Evolutionary conservation across 1,140 invertebrate genomes (phyloP).

Genomic region (Temnothorax longispinosus): DNA sequence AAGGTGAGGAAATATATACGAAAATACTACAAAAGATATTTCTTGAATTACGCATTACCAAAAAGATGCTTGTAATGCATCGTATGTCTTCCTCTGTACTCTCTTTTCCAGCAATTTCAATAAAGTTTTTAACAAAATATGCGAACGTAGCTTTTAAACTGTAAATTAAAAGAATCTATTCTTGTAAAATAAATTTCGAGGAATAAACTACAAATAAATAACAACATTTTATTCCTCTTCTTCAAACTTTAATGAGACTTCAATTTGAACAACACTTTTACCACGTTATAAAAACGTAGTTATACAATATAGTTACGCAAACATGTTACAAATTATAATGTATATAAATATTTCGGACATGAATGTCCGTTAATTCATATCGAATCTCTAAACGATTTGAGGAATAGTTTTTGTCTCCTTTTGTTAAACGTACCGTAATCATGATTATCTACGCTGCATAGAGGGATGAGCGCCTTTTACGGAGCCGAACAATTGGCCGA

Average conservation of each 20-base stretch:
- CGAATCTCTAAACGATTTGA: background rate
- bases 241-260: background rate
- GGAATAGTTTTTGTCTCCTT: background rate
- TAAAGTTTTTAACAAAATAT: background rate
- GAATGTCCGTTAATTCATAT: background rate
- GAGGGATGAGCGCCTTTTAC: background rate
- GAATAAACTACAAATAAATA: constrained; percentile 9
- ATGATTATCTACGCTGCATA: constrained; percentile 49
- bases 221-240: background rate
- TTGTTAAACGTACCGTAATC: background rate
- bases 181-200: background rate
- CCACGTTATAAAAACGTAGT: background rate
- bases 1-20: background rate
- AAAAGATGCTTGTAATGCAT: background rate
- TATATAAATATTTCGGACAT: constrained; percentile 2
- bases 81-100: too few species aligned
- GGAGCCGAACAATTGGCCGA: constrained; percentile 7
- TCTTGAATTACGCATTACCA: background rate
- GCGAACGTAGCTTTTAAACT: background rate
- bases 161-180: background rate
- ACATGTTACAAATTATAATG: background rate
- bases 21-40: background rate
- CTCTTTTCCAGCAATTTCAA: background rate
- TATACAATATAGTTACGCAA: background rate
- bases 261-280: background rate